Conservation (phyloP, 2,888 invertebrate species). For the Andrena marginata region DNA sequence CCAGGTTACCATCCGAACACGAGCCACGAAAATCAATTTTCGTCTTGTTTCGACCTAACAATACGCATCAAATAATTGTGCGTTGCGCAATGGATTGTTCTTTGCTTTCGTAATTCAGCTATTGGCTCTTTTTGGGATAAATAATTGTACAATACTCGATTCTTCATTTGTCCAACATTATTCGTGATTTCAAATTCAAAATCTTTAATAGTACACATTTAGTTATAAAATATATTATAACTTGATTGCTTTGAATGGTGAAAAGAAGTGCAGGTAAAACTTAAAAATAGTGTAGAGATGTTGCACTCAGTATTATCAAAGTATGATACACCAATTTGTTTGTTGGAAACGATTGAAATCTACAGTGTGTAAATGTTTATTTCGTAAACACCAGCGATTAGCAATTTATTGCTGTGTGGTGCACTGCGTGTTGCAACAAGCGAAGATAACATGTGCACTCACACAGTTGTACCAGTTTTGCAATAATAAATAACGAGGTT, state of each 20-base stretch:
- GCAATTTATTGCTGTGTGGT: constrained; percentile 13
- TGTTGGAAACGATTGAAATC: neutral
- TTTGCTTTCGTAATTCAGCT: neutral
- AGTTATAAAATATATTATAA: no score
- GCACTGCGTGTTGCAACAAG: neutral
- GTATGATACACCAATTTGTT: neutral
- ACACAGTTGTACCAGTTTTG: neutral
- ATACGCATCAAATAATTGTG: neutral
- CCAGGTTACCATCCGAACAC: constrained; percentile 3
- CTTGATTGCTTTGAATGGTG: no score
- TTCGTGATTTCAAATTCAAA: neutral
- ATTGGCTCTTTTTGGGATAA: no score
- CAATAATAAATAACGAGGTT: constrained; percentile 3
- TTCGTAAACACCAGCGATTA: neutral
- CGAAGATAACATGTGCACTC: neutral
- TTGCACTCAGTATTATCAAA: neutral
- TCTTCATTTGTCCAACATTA: neutral
- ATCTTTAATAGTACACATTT: neutral
- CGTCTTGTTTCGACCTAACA: constrained; percentile 5
- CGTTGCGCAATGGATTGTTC: neutral
- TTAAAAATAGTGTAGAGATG: neutral
- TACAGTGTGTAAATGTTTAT: neutral
- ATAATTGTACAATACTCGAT: neutral
- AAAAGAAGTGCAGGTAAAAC: no score
- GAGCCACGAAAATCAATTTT: constrained; percentile 41